Evolutionary conservation across 2,113 vertebrate species (phyloP), one percentile per base, ranked within the genome.

Genomic region (Podilymbus podiceps): DNA sequence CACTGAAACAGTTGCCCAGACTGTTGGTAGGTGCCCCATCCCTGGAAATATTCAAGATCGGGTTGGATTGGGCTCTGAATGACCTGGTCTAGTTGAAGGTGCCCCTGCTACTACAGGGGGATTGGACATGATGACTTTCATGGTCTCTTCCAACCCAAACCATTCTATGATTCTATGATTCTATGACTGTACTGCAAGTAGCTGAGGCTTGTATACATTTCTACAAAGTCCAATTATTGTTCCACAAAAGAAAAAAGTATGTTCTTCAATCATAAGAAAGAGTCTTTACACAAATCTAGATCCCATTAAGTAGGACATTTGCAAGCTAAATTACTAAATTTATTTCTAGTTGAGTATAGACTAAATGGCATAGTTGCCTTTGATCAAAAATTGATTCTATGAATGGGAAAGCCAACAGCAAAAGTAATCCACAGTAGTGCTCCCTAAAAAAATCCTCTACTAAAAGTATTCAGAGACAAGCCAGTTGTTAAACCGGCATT

Each of bases 331-430:
- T 90, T 96, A 72, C 69, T 87, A 85, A 83, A 78, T 21, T 80
- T 8, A 40, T 89, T 97, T 96, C 59, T 31, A 88, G 88, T 80
- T 95, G 67, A 93, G 84, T 95, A 76, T 77, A 78, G 21, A 30
- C 50, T 90, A 95, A 95, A 81, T 93, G 50, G 77, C 75, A 81
- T 27, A n/a, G 75, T 81, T 92, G 67, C 12, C 11, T 8, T 58
- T 89, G 87, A 76, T 75, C 74, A 91, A 85, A 28, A 82, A 86
- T 62, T 92, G 85, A 96, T 87, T 95, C 79, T 85, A 64, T 75
- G 74, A 92, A 77, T 90, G 58, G 77, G 75, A 88, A 66, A 58
- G 60, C 50, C 64, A 88, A 42, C 74, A 93, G 35, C 66, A 76
- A 86, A 96, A 88, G 78, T 67, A 69, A 62, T 67, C 13, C 9